phyloP scores from a whole-genome alignment of 2,113 vertebrate genomes.

The Ondatra zibethicus region DNA sequence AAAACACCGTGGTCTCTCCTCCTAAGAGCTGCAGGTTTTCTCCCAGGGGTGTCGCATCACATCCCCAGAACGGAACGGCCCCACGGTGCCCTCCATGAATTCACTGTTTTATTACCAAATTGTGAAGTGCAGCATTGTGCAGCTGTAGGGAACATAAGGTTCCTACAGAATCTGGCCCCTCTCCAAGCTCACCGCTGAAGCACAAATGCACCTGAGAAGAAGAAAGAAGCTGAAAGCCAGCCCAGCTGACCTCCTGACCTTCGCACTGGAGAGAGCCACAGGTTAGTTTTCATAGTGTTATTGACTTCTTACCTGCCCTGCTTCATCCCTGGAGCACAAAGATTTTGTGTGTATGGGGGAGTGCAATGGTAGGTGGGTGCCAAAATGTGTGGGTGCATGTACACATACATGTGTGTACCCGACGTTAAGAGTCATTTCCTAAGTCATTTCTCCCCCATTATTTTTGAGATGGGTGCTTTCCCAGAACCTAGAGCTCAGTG shows the following conservation, averaged over 20 bases:
- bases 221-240: neutral
- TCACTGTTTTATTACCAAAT: neutral
- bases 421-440: neutral
- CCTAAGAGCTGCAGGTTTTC: neutral
- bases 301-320: rapidly evolving
- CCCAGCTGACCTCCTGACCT: neutral
- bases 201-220: rapidly evolving
- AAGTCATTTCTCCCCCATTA: neutral
- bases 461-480: neutral
- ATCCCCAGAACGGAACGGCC: neutral
- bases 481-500: neutral
- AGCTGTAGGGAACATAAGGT: neutral
- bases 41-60: constrained; percentile 39
- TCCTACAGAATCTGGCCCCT: rapidly evolving
- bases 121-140: neutral
- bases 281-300: rapidly evolving
- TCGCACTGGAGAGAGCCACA: rapidly evolving
- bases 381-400: neutral
- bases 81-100: neutral
- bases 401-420: neutral
- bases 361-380: neutral
- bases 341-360: neutral
- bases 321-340: neutral
- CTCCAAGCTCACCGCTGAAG: neutral
- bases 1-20: neutral